A percentile compares a stretch with the other conserved stretches of the same genome.
Conservation (phyloP, 2,113 vertebrate species). For the Engystomops pustulosus region DNA sequence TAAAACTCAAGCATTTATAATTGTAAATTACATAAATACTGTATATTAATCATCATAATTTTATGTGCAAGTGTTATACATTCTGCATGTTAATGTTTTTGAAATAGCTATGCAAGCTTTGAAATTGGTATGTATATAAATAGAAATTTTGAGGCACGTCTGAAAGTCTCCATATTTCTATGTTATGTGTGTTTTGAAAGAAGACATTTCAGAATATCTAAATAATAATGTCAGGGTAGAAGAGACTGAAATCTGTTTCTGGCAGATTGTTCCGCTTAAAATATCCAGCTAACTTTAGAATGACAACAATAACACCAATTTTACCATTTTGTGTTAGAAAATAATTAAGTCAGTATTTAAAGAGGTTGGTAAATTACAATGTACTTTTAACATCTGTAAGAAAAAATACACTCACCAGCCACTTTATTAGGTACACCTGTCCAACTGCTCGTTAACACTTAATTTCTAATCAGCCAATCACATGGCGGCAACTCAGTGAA, state of each 20-base stretch:
- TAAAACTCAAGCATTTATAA: not conserved
- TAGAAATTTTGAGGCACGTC: not conserved
- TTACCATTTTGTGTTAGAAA: not conserved
- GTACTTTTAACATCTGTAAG: too few species aligned
- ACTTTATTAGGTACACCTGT: too few species aligned
- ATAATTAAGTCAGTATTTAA: too few species aligned
- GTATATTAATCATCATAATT: constrained; percentile 26
- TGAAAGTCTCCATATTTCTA: not conserved
- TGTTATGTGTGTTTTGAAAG: not conserved
- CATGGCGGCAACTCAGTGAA: too few species aligned
- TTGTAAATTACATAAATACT: constrained; percentile 33
- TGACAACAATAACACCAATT: not conserved
- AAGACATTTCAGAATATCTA: not conserved
- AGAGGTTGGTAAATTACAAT: too few species aligned
- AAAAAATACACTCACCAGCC: too few species aligned
- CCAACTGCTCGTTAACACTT: too few species aligned
- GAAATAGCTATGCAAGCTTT: not conserved
- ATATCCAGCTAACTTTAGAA: not conserved
- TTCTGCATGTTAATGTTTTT: constrained; percentile 18
- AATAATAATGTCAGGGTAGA: not conserved
- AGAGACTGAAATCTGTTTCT: not conserved
- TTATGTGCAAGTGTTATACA: constrained; percentile 21
- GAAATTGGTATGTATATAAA: constrained; percentile 9
- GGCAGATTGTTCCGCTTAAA: not conserved
- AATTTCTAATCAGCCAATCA: too few species aligned